Evolutionary conservation across 2,888 invertebrate genomes (phyloP), one percentile per base, ranked within the genome.

Genomic region (Hirudinaria manillensis): DNA sequence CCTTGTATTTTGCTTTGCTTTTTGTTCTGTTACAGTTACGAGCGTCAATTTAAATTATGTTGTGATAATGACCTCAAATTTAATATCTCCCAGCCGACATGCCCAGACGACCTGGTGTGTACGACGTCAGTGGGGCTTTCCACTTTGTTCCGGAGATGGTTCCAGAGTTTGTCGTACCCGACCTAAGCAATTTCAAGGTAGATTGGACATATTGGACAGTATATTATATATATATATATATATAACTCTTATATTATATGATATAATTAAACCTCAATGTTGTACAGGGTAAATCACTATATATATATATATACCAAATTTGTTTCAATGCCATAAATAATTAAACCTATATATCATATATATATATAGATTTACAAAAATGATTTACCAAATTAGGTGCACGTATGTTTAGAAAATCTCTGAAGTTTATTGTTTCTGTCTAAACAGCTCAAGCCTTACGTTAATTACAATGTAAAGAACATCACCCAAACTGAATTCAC

Each of bases 131-230:
- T 13, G 78, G 77, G 32, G 76, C 68, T 29, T 79, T 82, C 77
- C 79, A 81, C 1, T 79, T 81, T n/a, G 83, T 97, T 3, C 91
- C 92, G 0, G 96, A 97, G 88, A 94, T 91, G 90, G 89, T 93
- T 78, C 95, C 97, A 0, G 92, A 96, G 83, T 84, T 98, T 24
- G 89, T 98, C 76, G 96, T 98, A 2, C 98, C 98, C 0, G 90
- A 95, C 84, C 86, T 99, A 34, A 90, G 88, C 78, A 90, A 88
- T 79, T 98, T 91, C 82, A 87, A 90, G 83, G 90, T 89, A 85
- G 45, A 45, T 82, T 80, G 76, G 36, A 21, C n/a, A 51, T 55
- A 70, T 32, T 24, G 13, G 16, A 24, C 66, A 19, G 27, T 24
- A 24, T 13, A 21, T 27, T 24, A 21, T 24, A 66, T 21, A 66